These are phyloP conservation scores for Pheucticus melanocephalus DNA, from an alignment of 2,113 vertebrate species.

Conservation along the genomic window DNA sequence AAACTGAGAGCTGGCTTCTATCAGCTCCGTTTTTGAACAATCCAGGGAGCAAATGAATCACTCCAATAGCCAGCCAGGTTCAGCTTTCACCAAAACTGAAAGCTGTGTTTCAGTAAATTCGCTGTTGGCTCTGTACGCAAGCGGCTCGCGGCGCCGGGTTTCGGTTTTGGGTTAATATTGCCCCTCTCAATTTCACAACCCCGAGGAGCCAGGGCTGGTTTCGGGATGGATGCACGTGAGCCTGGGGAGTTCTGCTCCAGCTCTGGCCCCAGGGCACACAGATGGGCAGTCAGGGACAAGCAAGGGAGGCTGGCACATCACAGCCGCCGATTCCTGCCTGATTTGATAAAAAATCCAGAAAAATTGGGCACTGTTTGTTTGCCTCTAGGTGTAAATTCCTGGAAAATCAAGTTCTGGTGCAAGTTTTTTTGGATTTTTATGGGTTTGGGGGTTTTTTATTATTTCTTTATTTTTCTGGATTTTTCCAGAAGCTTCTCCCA, in stretches of 20 bases:
- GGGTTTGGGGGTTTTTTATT: too few species aligned
- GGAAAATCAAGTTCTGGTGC: background rate
- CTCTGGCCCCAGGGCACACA: background rate
- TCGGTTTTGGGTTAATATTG: background rate
- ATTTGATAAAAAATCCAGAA: rapidly evolving
- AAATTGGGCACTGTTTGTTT: rapidly evolving
- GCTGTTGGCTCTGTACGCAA: background rate
- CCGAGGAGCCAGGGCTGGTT: background rate
- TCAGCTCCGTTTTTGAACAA: background rate
- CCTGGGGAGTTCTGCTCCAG: background rate
- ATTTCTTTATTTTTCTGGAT: too few species aligned
- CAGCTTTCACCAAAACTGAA: conserved; percentile 65
- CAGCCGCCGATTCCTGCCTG: rapidly evolving
- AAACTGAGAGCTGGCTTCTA: conserved; percentile 17
- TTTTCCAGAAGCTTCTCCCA: background rate
- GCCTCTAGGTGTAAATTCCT: background rate
- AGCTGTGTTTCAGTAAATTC: conserved; percentile 4
- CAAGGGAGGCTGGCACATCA: rapidly evolving
- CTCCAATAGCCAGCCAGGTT: background rate
- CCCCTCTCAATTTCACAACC: conserved; percentile 14
- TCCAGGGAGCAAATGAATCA: conserved; percentile 52
- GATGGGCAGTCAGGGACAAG: rapidly evolving
- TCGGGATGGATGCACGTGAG: background rate
- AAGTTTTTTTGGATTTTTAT: too few species aligned
- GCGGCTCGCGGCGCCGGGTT: background rate